These are phyloP conservation scores for Lagorchestes hirsutus DNA, from an alignment of 2,797 vertebrate species.

Conservation along the genomic window DNA sequence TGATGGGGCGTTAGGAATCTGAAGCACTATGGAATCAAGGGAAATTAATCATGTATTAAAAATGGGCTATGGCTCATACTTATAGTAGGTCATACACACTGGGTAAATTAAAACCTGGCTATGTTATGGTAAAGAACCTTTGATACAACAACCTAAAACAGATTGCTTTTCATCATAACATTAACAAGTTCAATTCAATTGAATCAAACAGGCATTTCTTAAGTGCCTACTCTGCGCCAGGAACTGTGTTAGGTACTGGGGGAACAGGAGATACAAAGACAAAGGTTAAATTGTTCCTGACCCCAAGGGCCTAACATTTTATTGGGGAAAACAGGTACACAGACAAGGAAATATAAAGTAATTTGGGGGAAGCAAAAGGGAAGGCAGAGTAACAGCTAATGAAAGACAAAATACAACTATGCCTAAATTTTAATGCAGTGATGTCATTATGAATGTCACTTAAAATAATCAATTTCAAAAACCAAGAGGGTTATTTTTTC, in stretches of 20 bases:
- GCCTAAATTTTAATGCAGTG: not conserved
- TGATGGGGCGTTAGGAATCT: not conserved
- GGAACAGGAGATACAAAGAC: not conserved
- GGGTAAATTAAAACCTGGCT: conserved; percentile 2
- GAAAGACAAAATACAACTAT: not conserved
- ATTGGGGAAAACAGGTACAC: not conserved
- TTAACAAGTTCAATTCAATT: not conserved
- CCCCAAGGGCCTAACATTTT: not conserved
- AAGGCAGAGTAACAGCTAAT: not conserved
- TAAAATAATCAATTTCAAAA: not conserved
- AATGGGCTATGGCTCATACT: not conserved
- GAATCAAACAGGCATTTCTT: not conserved
- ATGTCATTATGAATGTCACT: not conserved
- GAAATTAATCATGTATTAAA: not conserved
- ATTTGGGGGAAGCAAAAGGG: not conserved
- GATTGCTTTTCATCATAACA: not conserved
- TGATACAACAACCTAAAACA: not conserved
- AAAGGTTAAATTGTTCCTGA: not conserved
- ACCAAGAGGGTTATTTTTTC: not conserved
- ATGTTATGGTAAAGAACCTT: not conserved
- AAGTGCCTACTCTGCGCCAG: not conserved
- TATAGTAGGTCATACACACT: conserved; percentile 16
- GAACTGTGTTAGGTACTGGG: not conserved
- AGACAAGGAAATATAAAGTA: not conserved
- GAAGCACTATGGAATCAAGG: not conserved